phyloP scores from a whole-genome alignment of 2,888 invertebrate species.

The Caenorhabditis japonica region DNA sequence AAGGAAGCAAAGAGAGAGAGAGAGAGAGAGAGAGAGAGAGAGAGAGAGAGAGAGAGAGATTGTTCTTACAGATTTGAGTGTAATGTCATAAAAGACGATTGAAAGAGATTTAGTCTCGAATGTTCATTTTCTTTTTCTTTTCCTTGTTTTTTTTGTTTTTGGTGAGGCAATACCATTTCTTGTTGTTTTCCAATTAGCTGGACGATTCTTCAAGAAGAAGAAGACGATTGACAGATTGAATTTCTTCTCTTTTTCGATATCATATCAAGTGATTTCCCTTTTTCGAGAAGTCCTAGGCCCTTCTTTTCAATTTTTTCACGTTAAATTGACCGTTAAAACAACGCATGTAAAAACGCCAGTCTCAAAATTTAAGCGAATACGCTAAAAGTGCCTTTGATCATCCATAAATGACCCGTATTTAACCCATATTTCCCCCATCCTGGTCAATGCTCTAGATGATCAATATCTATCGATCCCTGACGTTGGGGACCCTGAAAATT shows the following conservation, averaged over 20 bases:
- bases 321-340: background rate
- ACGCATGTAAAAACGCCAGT: too few relatives aligned
- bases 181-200: too few relatives aligned
- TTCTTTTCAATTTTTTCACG: constrained; percentile 1
- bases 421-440: too few relatives aligned
- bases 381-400: too few relatives aligned
- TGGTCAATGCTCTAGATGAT: too few relatives aligned
- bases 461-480: too few relatives aligned
- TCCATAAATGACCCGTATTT: too few relatives aligned
- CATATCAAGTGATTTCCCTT: constrained; percentile 13
- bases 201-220: constrained; percentile 29
- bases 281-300: constrained; percentile 1
- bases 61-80: constrained; percentile 35
- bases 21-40: too few relatives aligned
- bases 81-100: constrained; percentile 31
- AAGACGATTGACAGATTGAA: constrained; percentile 33
- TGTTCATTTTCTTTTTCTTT: background rate
- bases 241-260: background rate
- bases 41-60: constrained; percentile 26
- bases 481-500: too few relatives aligned
- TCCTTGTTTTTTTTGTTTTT: background rate
- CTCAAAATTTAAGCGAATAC: too few relatives aligned
- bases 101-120: constrained; percentile 15
- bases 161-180: too few relatives aligned
- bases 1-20: too few relatives aligned